phyloP scores from a whole-genome alignment of 2,888 invertebrate species.

The Polydrusus pterygomalis region DNA sequence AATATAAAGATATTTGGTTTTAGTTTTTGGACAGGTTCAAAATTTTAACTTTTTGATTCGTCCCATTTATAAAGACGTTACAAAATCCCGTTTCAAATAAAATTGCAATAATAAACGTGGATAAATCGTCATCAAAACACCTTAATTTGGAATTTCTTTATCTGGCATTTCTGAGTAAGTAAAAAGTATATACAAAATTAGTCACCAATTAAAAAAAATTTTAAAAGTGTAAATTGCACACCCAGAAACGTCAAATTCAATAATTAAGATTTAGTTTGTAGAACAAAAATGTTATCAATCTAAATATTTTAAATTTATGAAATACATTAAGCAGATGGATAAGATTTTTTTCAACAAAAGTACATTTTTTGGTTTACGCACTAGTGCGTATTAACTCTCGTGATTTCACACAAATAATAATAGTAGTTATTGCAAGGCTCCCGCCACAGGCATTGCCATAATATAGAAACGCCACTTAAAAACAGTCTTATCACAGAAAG shows the following conservation, averaged over 20 bases:
- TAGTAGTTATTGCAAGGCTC: slow-evolving; percentile 48
- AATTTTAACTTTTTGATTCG: too few relatives aligned
- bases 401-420: slow-evolving; percentile 39
- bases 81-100: too few relatives aligned
- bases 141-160: slow-evolving; percentile 27
- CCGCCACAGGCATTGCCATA: slow-evolving; percentile 72
- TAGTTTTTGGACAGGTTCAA: too few relatives aligned
- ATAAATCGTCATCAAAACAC: neutral
- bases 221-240: slow-evolving; percentile 14
- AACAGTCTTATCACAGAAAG: slow-evolving; percentile 71
- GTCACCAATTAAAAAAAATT: slow-evolving; percentile 7
- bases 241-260: slow-evolving; percentile 33
- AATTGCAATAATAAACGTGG: neutral
- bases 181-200: slow-evolving; percentile 8
- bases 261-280: slow-evolving; percentile 25
- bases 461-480: slow-evolving; percentile 59
- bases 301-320: slow-evolving; percentile 9
- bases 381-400: slow-evolving; percentile 28
- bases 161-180: slow-evolving; percentile 26
- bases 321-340: neutral
- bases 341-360: slow-evolving; percentile 18
- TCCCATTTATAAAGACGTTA: too few relatives aligned
- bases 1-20: too few relatives aligned
- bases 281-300: slow-evolving; percentile 25
- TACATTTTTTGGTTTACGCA: slow-evolving; percentile 18